phyloP scores from a whole-genome alignment of 2,797 vertebrate genomes.

The Tokudaia muenninki region DNA sequence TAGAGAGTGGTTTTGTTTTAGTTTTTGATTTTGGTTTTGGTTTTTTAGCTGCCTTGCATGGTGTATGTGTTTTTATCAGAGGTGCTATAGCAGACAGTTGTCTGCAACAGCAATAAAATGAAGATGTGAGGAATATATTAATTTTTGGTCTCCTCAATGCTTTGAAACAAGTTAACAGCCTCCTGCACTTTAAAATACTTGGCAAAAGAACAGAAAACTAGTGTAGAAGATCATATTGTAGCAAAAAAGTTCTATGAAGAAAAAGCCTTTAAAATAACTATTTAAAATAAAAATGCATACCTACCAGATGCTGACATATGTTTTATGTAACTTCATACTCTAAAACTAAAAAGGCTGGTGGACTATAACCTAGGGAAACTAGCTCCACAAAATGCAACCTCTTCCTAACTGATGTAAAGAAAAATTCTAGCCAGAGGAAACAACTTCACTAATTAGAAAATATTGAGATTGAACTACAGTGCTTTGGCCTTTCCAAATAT shows the following conservation, averaged over 20 bases:
- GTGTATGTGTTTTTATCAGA: conserved; percentile 10
- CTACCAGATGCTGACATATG: background rate
- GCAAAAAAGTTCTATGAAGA: background rate
- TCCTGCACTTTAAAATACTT: conserved; percentile 22
- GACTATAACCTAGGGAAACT: background rate
- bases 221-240: conserved; percentile 20
- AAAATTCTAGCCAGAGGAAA: conserved; percentile 7
- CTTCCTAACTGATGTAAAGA: background rate
- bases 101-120: background rate
- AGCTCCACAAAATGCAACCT: background rate
- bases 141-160: conserved; percentile 23
- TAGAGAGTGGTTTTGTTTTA: background rate
- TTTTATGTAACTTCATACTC: background rate
- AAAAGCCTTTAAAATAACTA: conserved; percentile 27
- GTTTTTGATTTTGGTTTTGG: rapidly evolving
- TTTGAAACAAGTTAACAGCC: background rate
- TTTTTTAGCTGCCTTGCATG: background rate
- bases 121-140: conserved; percentile 30
- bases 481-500: conserved; percentile 6
- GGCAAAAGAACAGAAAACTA: background rate
- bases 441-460: background rate
- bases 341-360: background rate
- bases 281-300: background rate
- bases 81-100: background rate
- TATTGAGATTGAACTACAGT: background rate